A percentile compares a stretch with the other conserved stretches of the same genome.
phyloP scores from a whole-genome alignment of 2,797 vertebrate genomes.

The Chaenodraco wilsoni region DNA sequence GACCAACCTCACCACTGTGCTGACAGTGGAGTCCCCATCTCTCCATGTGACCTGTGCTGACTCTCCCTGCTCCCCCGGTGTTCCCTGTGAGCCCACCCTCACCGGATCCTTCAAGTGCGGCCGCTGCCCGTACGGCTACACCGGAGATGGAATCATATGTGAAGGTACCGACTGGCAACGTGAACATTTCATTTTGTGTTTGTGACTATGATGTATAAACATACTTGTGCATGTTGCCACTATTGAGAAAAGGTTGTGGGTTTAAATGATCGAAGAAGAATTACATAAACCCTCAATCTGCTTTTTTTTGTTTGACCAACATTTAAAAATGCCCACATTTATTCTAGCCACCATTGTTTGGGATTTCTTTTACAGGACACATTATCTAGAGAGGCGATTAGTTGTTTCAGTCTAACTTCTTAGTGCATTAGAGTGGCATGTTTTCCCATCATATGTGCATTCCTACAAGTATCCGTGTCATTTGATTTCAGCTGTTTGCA shows the following conservation, averaged over 20 bases:
- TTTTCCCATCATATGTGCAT: neutral
- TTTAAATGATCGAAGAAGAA: neutral
- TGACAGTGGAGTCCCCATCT: slow-evolving; percentile 39
- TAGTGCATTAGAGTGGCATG: neutral
- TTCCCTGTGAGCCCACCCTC: slow-evolving; percentile 81
- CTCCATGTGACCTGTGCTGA: slow-evolving; percentile 76
- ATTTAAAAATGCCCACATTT: neutral
- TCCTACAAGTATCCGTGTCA: neutral
- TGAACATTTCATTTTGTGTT: neutral
- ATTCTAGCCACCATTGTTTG: neutral
- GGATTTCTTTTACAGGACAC: neutral
- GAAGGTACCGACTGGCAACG: slow-evolving; percentile 78
- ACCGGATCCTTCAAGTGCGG: slow-evolving; percentile 83
- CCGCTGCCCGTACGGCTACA: slow-evolving; percentile 87
- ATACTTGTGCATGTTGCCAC: too few species aligned
- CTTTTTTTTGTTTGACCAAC: neutral
- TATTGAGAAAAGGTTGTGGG: neutral
- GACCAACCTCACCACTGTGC: slow-evolving; percentile 42
- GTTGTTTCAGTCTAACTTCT: neutral
- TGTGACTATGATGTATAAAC: neutral
- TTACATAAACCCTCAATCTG: neutral
- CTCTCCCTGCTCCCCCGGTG: slow-evolving; percentile 86
- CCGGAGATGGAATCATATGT: slow-evolving; percentile 86
- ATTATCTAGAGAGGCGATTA: neutral
- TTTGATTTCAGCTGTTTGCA: slow-evolving; percentile 86